Evolutionary conservation across 2,888 invertebrate genomes (phyloP), one percentile per base, ranked within the genome.

Genomic region (Drosophila ochracea): DNA sequence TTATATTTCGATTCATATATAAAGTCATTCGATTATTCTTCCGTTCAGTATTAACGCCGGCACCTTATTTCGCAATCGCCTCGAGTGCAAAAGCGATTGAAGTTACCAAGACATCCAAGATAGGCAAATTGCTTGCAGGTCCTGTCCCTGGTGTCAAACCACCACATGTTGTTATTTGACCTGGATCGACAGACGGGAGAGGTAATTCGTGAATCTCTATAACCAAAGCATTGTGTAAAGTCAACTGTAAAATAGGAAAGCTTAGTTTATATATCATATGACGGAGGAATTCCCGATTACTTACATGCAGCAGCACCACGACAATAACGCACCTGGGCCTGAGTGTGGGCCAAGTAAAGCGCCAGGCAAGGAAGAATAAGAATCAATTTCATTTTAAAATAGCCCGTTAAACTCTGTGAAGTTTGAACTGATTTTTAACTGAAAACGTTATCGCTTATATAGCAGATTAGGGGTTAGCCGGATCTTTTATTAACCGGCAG

Each of bases 341-440:
- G 35, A 1, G 37, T 30, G 3, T 30, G 28, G 41, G 63, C 60
- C 50, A 81, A 52, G 19, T 54, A 73, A 11, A 81, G 53, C 16
- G 58, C 53, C 13, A 78, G 52, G 21, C 63, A 60, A n/a, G 49
- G 53, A 43, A 73, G 53, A 39, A 81, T n/a, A 4, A 63, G 13
- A 25, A 66, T 37, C 9, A 77, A 66, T 41, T 81, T 78, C 77
- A 78, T 80, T 35, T 58, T 41, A 10, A 47, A 11, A 3, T 6
- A n/a, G 11, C n/a, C 11, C 19, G 16, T 50, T 50, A 28, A 50
- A 19, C 10, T 50, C 28, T 4, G 19, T 1, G 19, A 1, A 11
- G 10, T 11, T 30, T 35, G 10, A 65, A 77, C 55, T 76, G 54
- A 57, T 54, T 68, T 13, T n/a, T 5, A 28, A 7, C 28, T 11